phyloP scores from a whole-genome alignment of 2,797 vertebrate genomes.

The Luscinia luscinia region DNA sequence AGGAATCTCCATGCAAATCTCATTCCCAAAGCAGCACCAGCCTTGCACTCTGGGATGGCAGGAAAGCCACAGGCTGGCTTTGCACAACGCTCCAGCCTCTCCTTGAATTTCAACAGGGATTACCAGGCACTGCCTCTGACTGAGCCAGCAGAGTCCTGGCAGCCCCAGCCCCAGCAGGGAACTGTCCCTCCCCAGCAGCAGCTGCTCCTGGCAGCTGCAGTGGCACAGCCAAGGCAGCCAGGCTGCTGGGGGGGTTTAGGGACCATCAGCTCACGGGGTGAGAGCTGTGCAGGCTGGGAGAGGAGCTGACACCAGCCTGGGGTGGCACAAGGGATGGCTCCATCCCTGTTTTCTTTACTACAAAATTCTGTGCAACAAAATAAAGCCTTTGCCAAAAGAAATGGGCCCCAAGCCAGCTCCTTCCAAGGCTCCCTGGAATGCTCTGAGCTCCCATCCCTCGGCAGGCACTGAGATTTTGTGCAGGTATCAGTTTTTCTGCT shows the following conservation, averaged over 20 bases:
- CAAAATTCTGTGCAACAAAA: conserved; percentile 35
- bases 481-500: background rate
- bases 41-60: background rate
- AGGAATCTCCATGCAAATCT: conserved; percentile 1
- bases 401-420: background rate
- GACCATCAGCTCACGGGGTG: background rate
- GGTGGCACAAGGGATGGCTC: background rate
- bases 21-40: background rate
- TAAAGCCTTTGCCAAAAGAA: conserved; percentile 38
- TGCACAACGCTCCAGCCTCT: background rate
- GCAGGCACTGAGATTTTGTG: background rate
- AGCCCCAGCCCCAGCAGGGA: background rate
- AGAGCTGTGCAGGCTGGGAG: rapidly evolving
- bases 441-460: background rate
- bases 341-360: conserved; percentile 1
- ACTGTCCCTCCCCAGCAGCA: background rate
- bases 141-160: background rate
- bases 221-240: background rate
- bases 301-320: background rate
- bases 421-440: conserved; percentile 18
- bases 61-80: background rate
- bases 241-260: background rate
- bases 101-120: background rate
- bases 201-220: background rate
- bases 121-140: background rate